Base-by-base conservation (phyloP, 1,140 invertebrate genomes). In the Caenorhabditis brenneri region DNA sequence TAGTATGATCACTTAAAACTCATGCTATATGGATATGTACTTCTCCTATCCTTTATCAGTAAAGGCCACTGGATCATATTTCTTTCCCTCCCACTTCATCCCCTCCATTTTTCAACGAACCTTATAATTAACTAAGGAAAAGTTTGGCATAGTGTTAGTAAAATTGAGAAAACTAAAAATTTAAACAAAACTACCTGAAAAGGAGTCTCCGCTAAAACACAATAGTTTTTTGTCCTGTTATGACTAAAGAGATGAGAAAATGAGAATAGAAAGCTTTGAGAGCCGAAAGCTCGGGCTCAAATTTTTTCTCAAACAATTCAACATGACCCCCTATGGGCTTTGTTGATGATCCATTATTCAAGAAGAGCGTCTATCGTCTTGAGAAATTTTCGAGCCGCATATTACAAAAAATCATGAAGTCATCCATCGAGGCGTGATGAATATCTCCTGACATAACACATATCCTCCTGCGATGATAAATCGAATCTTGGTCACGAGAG, bases 331-430 rank as follows among this genome's bases (percentile, higher is more conserved):
- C 10, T 27, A 22, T 27, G n/a, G 29, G 58, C 55, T 65, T 74
- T 74, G 36, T 15, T 3, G 42, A 24, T 31, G 36, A 65, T 65
- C 16, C 58, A 65, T 65, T 65, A 65, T 65, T 65, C 29, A 65
- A 65, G 53, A 58, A 19, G 58, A 65, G 58, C 58, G 36, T 65
- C 58, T 22, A 36, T 36, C 58, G 58, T 65, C 58, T 65, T 65
- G 58, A 33, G 12, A 36, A 42, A 42, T 42, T 39, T 74, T 42
- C 29, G 65, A 65, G 58, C n/a, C 29, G 65, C 65, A 42, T 42
- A 74, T 42, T 24, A 42, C 65, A 74, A 74, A 74, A 74, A 74
- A 42, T 74, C 65, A 74, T 74, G 65, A 6, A 74, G 65, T 74
- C 65, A 42, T 74, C 22, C 33, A 42, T 74, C 65, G 65, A 22